A percentile compares a stretch with the other conserved stretches of the same genome.
Evolutionary conservation across 2,113 vertebrate genomes (phyloP).

Genomic region (Onychostoma macrolepis): DNA sequence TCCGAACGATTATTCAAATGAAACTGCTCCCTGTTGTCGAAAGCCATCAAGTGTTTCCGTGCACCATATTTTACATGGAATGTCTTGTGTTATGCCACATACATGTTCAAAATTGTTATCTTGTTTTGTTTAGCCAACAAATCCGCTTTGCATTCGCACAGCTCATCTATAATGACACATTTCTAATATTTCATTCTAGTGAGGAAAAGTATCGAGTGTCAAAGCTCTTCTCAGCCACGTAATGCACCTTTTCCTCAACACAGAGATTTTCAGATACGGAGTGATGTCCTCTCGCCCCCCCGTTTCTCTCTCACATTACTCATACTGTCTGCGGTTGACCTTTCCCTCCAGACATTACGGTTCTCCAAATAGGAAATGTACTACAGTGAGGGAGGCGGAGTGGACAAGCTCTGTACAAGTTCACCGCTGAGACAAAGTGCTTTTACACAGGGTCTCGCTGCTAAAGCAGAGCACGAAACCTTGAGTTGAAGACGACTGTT

Average conservation of each 20-base stretch:
- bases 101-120: not conserved
- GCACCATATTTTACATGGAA: not conserved
- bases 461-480: not conserved
- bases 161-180: not conserved
- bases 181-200: not conserved
- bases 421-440: conserved; percentile 10
- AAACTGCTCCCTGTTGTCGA: not conserved
- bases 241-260: conserved; percentile 24
- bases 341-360: conserved; percentile 37
- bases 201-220: conserved; percentile 7
- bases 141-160: not conserved
- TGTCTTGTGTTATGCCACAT: not conserved
- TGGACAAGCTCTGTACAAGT: conserved; percentile 16
- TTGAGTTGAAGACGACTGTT: not conserved
- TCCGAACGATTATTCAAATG: not conserved
- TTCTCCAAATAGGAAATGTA: conserved; percentile 26
- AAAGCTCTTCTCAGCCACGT: not conserved
- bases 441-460: not conserved
- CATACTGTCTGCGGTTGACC: conserved; percentile 37
- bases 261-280: conserved; percentile 13
- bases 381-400: not conserved
- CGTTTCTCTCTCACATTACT: conserved; percentile 26
- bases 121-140: not conserved
- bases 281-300: conserved; percentile 26
- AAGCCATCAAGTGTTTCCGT: not conserved